These are phyloP conservation scores for Prunella strophiata DNA, from an alignment of 2,797 vertebrate genomes.

Conservation along the genomic window DNA sequence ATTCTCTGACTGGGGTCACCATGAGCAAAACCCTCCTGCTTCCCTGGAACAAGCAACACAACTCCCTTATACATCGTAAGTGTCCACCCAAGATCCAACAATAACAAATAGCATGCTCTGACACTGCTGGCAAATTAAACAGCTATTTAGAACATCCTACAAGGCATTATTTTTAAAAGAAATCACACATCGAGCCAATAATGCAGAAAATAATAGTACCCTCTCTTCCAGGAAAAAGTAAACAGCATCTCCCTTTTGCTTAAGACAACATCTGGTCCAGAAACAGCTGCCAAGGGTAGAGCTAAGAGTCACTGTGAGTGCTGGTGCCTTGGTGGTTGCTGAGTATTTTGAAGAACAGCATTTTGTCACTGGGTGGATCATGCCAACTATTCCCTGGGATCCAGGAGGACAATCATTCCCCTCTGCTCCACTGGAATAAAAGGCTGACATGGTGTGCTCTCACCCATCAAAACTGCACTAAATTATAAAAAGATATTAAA, in stretches of 20 bases:
- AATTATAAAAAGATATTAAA: slow-evolving; percentile 52
- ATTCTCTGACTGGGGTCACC: slow-evolving; percentile 44
- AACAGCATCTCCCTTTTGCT: slow-evolving; percentile 72
- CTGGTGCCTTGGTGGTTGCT: slow-evolving; percentile 34
- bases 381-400: slow-evolving; percentile 59
- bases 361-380: background rate
- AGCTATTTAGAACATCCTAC: slow-evolving; percentile 70
- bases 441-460: slow-evolving; percentile 32
- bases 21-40: slow-evolving; percentile 26
- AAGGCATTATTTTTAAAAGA: slow-evolving; percentile 63
- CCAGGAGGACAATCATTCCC: slow-evolving; percentile 23
- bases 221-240: slow-evolving; percentile 67
- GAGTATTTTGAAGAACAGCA: slow-evolving; percentile 1
- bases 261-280: slow-evolving; percentile 75
- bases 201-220: slow-evolving; percentile 58
- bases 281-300: slow-evolving; percentile 56
- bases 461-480: slow-evolving; percentile 53
- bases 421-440: slow-evolving; percentile 15
- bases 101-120: slow-evolving; percentile 67
- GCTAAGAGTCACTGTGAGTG: background rate
- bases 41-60: slow-evolving; percentile 45
- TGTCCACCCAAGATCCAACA: slow-evolving; percentile 61
- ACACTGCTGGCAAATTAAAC: slow-evolving; percentile 72
- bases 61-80: slow-evolving; percentile 27
- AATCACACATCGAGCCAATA: slow-evolving; percentile 42